A percentile compares a stretch with the other conserved stretches of the same genome.
Evolutionary conservation across 2,888 invertebrate species (phyloP).

Genomic region (Tromatobia lineatoria): DNA sequence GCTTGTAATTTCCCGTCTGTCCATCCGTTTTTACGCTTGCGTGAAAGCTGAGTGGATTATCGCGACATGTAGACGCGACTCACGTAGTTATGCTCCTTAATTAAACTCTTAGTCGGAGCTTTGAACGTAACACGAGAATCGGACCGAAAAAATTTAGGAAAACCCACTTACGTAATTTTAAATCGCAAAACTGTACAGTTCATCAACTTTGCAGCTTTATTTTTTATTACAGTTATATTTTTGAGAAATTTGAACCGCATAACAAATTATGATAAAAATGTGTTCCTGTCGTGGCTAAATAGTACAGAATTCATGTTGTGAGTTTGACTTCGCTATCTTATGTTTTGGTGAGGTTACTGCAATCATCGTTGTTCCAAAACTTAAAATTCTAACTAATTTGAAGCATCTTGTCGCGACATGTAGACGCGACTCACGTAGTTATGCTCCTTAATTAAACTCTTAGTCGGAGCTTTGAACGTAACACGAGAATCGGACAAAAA

Average conservation of each 20-base stretch:
- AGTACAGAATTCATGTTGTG: too few species aligned
- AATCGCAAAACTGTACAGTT: too few species aligned
- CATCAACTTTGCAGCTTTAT: too few species aligned
- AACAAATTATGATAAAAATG: too few species aligned
- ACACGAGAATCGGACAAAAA: conserved; percentile 27
- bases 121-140: conserved; percentile 13
- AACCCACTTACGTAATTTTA: neutral
- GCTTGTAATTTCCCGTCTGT: conserved; percentile 66
- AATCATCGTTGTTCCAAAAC: too few species aligned
- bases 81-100: conserved; percentile 62
- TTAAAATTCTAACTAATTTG: too few species aligned
- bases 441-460: conserved; percentile 63
- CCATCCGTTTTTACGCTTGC: conserved; percentile 65
- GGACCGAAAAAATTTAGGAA: conserved; percentile 13
- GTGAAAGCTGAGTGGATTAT: conserved; percentile 64
- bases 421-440: conserved; percentile 53
- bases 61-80: conserved; percentile 59
- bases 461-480: conserved; percentile 20
- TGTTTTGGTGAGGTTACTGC: too few species aligned
- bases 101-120: conserved; percentile 50
- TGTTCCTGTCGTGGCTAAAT: too few species aligned
- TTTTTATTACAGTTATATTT: too few species aligned
- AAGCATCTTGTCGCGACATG: conserved; percentile 67
- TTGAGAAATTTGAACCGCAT: too few species aligned
- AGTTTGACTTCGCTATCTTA: too few species aligned